These are phyloP conservation scores for Tipula vernalis DNA, from an alignment of 2,888 invertebrate genomes.

Conservation along the genomic window DNA sequence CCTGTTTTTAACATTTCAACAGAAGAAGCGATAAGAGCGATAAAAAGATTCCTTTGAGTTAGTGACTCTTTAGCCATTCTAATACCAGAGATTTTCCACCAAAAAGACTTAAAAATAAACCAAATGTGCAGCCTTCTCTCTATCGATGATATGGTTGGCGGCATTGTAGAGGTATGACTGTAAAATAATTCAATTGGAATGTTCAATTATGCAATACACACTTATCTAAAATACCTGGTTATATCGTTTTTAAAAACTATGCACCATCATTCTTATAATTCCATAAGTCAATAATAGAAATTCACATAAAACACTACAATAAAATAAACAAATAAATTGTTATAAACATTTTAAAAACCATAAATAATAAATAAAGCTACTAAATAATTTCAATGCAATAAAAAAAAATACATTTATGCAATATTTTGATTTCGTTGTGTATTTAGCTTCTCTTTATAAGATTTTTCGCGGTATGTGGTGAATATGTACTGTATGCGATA, in stretches of 20 bases:
- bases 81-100: no score
- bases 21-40: no score
- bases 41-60: no score
- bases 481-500: neutral
- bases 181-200: neutral
- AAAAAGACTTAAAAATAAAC: no score
- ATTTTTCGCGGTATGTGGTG: neutral
- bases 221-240: neutral
- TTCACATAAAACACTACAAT: neutral
- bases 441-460: neutral
- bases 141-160: no score
- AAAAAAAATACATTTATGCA: neutral
- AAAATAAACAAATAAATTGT: neutral
- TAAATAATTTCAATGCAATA: neutral
- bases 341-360: neutral
- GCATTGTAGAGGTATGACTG: neutral
- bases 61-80: no score
- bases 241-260: neutral
- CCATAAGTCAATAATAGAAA: neutral
- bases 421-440: neutral
- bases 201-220: neutral
- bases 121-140: no score
- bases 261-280: neutral
- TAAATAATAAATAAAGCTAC: neutral
- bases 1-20: no score